Conservation (phyloP, 2,888 invertebrate genomes). For the Colletes collaris region DNA sequence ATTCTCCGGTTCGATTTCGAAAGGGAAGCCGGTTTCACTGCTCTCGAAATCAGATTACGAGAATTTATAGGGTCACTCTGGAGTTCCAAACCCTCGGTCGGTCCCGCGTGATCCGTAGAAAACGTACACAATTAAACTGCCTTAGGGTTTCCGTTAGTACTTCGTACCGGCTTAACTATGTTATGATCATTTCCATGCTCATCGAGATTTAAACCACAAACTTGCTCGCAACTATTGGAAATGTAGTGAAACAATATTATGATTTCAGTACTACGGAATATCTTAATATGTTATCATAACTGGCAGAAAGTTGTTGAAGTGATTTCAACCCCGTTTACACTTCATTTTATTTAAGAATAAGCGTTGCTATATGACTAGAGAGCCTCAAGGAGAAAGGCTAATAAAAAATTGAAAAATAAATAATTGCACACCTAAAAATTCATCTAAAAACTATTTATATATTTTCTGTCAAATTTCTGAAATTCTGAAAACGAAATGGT, state of each 20-base stretch:
- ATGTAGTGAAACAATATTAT: neutral
- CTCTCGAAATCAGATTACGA: slow-evolving; percentile 76
- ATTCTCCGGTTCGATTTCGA: slow-evolving; percentile 68
- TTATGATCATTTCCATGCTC: slow-evolving; percentile 38
- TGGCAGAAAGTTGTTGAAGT: neutral
- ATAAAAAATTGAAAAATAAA: no score
- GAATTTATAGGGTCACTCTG: slow-evolving; percentile 77
- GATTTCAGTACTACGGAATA: neutral
- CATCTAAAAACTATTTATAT: no score
- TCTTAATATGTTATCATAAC: neutral
- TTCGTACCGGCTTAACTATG: slow-evolving; percentile 32
- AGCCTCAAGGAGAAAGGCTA: no score
- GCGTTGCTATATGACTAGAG: no score
- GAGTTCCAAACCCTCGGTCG: slow-evolving; percentile 36
- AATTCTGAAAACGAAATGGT: no score
- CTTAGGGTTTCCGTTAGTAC: slow-evolving; percentile 43
- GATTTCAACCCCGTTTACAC: no score
- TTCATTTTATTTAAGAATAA: no score
- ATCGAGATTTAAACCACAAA: slow-evolving; percentile 8
- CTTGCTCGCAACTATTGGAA: neutral
- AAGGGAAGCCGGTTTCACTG: slow-evolving; percentile 63
- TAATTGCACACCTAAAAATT: no score
- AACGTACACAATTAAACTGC: slow-evolving; percentile 69
- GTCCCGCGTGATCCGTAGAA: slow-evolving; percentile 64
- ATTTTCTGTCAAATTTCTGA: no score